Evolutionary conservation across 1,140 invertebrate species (phyloP).

Genomic region (Drosophila orena): DNA sequence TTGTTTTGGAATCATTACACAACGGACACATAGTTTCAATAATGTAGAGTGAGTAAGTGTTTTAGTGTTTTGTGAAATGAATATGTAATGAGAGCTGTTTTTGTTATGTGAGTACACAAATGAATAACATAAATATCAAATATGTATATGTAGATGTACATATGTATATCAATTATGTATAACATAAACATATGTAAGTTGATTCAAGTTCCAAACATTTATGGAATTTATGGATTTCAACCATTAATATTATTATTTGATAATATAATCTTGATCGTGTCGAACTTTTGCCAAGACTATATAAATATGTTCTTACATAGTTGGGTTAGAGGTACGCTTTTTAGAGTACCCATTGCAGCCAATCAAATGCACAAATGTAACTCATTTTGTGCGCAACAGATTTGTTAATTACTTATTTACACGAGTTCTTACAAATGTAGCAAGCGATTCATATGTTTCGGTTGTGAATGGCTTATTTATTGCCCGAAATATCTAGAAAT

Average conservation of each 20-base stretch:
- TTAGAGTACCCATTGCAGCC: too few species aligned
- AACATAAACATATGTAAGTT: too few species aligned
- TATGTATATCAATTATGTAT: too few species aligned
- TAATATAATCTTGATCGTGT: neutral
- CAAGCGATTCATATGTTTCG: too few species aligned
- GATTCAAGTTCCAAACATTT: too few species aligned
- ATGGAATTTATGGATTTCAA: neutral
- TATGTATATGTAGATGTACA: too few species aligned
- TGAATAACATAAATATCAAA: neutral
- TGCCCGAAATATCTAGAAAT: too few species aligned
- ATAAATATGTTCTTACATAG: neutral
- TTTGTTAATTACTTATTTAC: too few species aligned
- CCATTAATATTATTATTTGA: neutral
- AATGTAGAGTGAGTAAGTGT: constrained; percentile 13
- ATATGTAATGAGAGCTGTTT: constrained; percentile 2
- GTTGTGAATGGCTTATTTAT: too few species aligned
- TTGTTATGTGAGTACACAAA: neutral
- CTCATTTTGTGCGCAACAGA: too few species aligned
- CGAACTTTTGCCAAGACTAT: neutral
- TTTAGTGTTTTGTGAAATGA: neutral
- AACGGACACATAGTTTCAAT: constrained; percentile 5
- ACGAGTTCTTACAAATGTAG: too few species aligned
- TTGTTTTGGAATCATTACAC: neutral
- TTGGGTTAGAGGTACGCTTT: too few species aligned
- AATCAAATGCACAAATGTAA: neutral